phyloP scores from a whole-genome alignment of 2,113 vertebrate species.

The Psilopogon haemacephalus region DNA sequence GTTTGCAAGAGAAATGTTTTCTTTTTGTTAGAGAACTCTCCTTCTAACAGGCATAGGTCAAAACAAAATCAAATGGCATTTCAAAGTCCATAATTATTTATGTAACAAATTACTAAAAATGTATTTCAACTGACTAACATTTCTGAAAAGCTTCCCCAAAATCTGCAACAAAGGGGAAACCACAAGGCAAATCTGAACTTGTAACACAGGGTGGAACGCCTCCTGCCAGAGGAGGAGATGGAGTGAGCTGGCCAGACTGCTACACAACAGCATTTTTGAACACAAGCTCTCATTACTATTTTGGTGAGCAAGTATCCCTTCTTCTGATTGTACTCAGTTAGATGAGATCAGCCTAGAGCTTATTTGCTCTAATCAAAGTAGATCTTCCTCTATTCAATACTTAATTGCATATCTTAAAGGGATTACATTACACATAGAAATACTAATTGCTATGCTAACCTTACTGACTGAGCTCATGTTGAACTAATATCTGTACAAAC shows the following conservation, averaged over 20 bases:
- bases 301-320: not conserved
- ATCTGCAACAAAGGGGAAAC: not conserved
- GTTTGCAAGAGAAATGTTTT: not conserved
- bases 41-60: constrained; percentile 1
- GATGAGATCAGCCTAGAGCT: not conserved
- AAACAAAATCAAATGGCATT: not conserved
- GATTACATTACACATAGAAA: accelerated
- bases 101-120: not conserved
- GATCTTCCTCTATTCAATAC: not conserved
- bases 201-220: not conserved
- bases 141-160: not conserved
- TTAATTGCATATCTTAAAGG: not conserved
- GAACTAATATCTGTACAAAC: not conserved
- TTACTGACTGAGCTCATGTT: not conserved
- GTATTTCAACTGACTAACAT: not conserved
- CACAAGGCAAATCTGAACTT: not conserved
- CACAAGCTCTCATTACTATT: not conserved
- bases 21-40: not conserved
- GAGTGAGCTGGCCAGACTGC: not conserved
- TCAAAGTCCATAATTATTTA: constrained; percentile 5
- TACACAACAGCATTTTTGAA: not conserved
- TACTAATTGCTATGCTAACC: not conserved
- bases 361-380: not conserved
- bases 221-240: not conserved
- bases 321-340: not conserved